These are phyloP conservation scores for Asobara japonica DNA, from an alignment of 1,140 invertebrate species.

Conservation along the genomic window DNA sequence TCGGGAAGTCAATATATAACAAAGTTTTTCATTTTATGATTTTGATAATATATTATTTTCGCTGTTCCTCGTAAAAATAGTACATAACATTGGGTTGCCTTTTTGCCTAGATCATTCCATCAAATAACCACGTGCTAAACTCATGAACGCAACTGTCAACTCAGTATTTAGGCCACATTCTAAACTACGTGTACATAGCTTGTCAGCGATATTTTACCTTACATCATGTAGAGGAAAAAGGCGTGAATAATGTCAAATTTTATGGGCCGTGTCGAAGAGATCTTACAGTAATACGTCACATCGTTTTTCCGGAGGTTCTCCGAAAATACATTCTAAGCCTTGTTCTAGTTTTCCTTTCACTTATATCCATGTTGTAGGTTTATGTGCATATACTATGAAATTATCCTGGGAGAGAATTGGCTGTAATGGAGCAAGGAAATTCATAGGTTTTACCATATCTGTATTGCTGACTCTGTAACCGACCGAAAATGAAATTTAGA, in stretches of 20 bases:
- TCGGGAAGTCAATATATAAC: too few species aligned
- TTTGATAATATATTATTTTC: too few species aligned
- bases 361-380: background rate
- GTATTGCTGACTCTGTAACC: background rate
- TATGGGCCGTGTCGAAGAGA: background rate
- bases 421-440: background rate
- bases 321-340: background rate
- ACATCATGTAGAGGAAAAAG: background rate
- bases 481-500: background rate
- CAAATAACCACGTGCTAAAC: too few species aligned
- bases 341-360: conserved; percentile 8
- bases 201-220: background rate
- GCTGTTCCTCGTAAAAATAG: too few species aligned
- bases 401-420: background rate
- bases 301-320: conserved; percentile 7
- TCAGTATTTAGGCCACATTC: too few species aligned
- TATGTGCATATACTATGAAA: background rate
- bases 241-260: background rate
- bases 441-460: background rate
- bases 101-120: too few species aligned
- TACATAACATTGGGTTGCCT: too few species aligned
- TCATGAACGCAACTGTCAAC: too few species aligned
- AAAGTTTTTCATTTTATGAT: too few species aligned
- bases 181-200: background rate
- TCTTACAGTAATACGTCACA: background rate